phyloP scores from a whole-genome alignment of 2,888 invertebrate genomes.

The Leptarthrus brevirostris region DNA sequence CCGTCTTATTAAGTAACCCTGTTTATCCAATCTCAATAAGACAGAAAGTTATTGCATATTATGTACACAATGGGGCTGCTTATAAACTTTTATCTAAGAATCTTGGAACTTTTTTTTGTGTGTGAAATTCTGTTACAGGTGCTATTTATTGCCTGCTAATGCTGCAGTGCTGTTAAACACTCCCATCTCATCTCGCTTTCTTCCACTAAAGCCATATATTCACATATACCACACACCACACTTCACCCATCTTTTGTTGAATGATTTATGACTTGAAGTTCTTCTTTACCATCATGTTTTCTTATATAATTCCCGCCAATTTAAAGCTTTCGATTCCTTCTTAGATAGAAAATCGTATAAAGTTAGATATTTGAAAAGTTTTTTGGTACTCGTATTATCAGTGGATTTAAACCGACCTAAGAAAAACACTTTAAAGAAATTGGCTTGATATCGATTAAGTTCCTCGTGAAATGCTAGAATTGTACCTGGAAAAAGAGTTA shows the following conservation, averaged over 20 bases:
- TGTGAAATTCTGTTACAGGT: slow-evolving; percentile 43
- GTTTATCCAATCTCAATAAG: no score
- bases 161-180: slow-evolving; percentile 49
- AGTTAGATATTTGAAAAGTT: slow-evolving; percentile 35
- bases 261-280: slow-evolving; percentile 44
- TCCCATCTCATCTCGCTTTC: slow-evolving; percentile 19
- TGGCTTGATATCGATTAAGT: no score
- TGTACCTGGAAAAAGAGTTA: no score
- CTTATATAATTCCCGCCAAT: slow-evolving; percentile 42
- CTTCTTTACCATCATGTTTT: slow-evolving; percentile 27
- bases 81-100: slow-evolving; percentile 37
- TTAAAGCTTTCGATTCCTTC: slow-evolving; percentile 42
- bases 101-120: slow-evolving; percentile 19
- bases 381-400: slow-evolving; percentile 21
- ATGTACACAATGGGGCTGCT: no score
- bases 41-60: no score
- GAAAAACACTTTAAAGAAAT: not conserved
- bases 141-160: slow-evolving; percentile 50
- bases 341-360: slow-evolving; percentile 39
- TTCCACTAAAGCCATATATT: slow-evolving; percentile 24
- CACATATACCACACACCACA: slow-evolving; percentile 4
- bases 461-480: no score
- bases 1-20: no score
- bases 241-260: slow-evolving; percentile 31
- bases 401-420: not conserved